Base-by-base conservation (phyloP, 2,888 invertebrate genomes). In the Oxytorus armatus region DNA sequence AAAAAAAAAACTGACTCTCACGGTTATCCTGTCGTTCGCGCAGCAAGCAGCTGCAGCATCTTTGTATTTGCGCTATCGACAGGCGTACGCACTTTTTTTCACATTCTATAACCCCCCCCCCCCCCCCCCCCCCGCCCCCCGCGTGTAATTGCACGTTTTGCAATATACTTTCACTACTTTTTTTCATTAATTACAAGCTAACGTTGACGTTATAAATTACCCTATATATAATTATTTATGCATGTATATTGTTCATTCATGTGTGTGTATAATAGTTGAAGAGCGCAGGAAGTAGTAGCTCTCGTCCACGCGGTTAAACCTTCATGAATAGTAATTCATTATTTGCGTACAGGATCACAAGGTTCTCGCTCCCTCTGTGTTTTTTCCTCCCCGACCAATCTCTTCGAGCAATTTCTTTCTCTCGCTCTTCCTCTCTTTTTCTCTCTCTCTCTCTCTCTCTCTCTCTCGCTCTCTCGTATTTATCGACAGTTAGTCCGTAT, bases 141-240 rank as follows among this genome's bases (percentile, higher is more conserved):
- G 14, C 61, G 44, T 53, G 73, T 70, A 74, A 79, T 79, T 75
- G 39, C 57, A 70, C 79, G 57, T 57, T 75, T 70, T 57, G 65
- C 65, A 23, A 72, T 59, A 39, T 77, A 63, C 82, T 79, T 82
- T 79, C 66, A 61, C 79, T 69, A 72, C 25, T 51, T 53, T 51
- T 55, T 72, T 66, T 80, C 51, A 75, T 72, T 81, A 81, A 83
- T 83, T 83, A 83, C 74, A 76, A 75, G 18, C 69, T 53, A 44
- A n/a, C 59, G 69, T 72, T 81, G 75, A 77, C 55, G 78, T 77
- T 76, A 69, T 77, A 75, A 81, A 83, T 81, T 79, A 79, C 57
- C 47, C 36, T 39, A 11, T 59, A 25, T 47, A 44, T 61, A 42
- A 25, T 33, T 57, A 39, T 44, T 55, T 65, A 47, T 47, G 42